Conservation (phyloP, 2,888 invertebrate species). For the Drosophila atroscutellata region DNA sequence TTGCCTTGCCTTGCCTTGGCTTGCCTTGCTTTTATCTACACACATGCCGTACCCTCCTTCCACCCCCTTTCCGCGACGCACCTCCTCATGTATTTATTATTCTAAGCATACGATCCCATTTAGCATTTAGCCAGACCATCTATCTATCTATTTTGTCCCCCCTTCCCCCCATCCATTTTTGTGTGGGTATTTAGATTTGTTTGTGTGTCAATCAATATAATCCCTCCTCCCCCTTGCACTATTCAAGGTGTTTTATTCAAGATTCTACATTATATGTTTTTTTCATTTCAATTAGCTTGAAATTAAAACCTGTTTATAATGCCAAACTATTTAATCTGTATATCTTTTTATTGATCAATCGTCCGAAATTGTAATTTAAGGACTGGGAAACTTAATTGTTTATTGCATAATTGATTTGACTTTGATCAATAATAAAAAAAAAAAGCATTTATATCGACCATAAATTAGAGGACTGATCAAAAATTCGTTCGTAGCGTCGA, state of each 20-base stretch:
- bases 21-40: constrained; percentile 31
- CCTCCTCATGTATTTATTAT: constrained; percentile 67
- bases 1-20: constrained; percentile 21
- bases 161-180: not conserved
- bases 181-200: constrained; percentile 21
- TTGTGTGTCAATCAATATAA: constrained; percentile 14
- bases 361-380: not conserved
- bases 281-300: constrained; percentile 8
- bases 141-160: constrained; percentile 24
- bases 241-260: constrained; percentile 65
- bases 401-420: not conserved
- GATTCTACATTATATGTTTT: constrained; percentile 24
- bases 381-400: not conserved
- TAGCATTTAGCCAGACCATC: constrained; percentile 56
- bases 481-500: constrained; percentile 1
- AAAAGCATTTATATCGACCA: not conserved
- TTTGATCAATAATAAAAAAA: not conserved
- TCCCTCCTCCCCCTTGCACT: constrained; percentile 36
- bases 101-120: constrained; percentile 71
- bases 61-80: not conserved
- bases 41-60: constrained; percentile 4
- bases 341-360: not conserved
- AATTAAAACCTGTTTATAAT: not conserved
- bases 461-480: constrained; percentile 9
- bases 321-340: not conserved